These are phyloP conservation scores for Mesochorus sp. DNA, from an alignment of 2,888 invertebrate species.

Conservation along the genomic window DNA sequence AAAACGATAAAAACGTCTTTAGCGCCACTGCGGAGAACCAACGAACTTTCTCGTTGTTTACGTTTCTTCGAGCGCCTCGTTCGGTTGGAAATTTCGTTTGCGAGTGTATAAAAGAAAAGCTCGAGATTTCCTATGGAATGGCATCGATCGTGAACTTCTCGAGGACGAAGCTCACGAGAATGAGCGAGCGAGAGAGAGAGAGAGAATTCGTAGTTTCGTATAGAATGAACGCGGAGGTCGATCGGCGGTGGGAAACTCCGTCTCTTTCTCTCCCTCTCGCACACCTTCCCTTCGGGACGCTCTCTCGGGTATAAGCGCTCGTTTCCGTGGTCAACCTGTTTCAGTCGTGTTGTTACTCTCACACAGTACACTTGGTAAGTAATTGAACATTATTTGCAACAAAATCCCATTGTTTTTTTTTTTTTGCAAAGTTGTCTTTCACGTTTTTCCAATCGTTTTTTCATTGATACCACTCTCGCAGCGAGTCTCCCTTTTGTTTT, in stretches of 20 bases:
- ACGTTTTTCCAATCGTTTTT: too few relatives aligned
- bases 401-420: not conserved
- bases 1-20: too few relatives aligned
- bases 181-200: not conserved
- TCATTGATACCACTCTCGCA: too few relatives aligned
- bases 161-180: slow-evolving; percentile 32
- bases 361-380: slow-evolving; percentile 79
- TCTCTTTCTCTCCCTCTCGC: slow-evolving; percentile 8
- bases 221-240: slow-evolving; percentile 36
- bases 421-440: not conserved
- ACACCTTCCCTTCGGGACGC: slow-evolving; percentile 69
- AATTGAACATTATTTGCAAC: not conserved
- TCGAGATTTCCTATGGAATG: slow-evolving; percentile 37
- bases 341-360: slow-evolving; percentile 78
- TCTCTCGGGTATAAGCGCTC: slow-evolving; percentile 73
- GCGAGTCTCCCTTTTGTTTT: not conserved
- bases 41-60: not conserved
- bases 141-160: slow-evolving; percentile 45
- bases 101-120: not conserved
- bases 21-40: too few relatives aligned
- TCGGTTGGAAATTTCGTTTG: not conserved
- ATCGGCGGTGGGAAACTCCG: slow-evolving; percentile 46
- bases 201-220: slow-evolving; percentile 7
- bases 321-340: slow-evolving; percentile 69
- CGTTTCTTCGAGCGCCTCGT: not conserved